Evolutionary conservation across 2,797 vertebrate genomes (phyloP), one percentile per base, ranked within the genome.

Genomic region (Etheostoma nigrum): DNA sequence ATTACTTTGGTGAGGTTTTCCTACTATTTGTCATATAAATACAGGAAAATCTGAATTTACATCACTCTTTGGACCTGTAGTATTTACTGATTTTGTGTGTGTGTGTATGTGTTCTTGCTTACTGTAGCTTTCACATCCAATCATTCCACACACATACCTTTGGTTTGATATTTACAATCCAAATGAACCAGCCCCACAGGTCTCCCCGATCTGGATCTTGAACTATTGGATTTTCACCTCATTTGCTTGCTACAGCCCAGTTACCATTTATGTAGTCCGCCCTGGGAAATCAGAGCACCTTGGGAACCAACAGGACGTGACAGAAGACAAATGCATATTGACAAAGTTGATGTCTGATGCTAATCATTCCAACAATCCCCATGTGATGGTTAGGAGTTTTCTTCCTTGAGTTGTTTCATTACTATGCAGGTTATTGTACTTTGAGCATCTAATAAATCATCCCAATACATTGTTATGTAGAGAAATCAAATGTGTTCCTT

Each of bases 201-300:
- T 66, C 69, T 55, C 42, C 2, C 21, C 59, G 58, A 67, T 78
- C 30, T 5, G 54, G 67, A 83, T 84, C 47, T 60, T 54, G 48
- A 73, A 72, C 69, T 83, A 86, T 72, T 79, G 69, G 65, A 61
- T 86, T 86, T 61, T 76, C 75, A 80, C 51, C n/a, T 78, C 72
- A 89, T 91, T 86, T 85, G 61, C 74, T 82, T 86, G 62, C 53
- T 57, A 23, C 36, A 14, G 54, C 25, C 27, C 44, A 51, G 44
- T 5, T 8, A 49, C 64, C 33, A 74, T 86, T 89, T 36, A 75
- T 25, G 40, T 21, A 44, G n/a, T 18, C 9, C 0, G 6, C 72
- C 57, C 53, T 5, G 1, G 71, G 84, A 71, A 65, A 76, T 74
- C 62, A 44, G 60, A 18, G 23, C 59, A 58, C 71, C 27, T 57